Base-by-base conservation (phyloP, 1,140 invertebrate species). In the Alviniconcha marisindica region DNA sequence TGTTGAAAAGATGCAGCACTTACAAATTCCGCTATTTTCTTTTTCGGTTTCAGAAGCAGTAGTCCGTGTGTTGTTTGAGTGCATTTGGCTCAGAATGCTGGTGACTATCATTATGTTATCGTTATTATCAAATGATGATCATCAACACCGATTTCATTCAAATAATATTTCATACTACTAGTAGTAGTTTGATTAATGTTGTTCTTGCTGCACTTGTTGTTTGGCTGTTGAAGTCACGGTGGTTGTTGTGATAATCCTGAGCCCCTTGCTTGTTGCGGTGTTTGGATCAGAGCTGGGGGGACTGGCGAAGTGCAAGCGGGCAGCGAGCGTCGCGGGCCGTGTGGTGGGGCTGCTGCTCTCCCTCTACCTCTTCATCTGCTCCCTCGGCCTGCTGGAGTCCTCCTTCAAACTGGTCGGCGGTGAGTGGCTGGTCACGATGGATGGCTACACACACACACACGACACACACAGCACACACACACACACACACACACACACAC, bases 291-390 rank as follows among this genome's bases (percentile, higher is more conserved):
- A 63, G 15, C 56, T 69, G 54, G n/a, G n/a, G n/a, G 5, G 2
- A 2, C 0, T 42, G 38, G 36, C 24, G 33, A 80, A 80, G 38
- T 66, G 56, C 21, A 80, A 80, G 14, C 56, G 78, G 3, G 18
- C 36, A 14, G 56, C 33, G 44, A 69, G 28, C 40, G 44, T 66
- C 10, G 60, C 56, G 14, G 78, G 56, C 0, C 56, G 56, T 2
- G 14, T 80, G 38, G 36, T 66, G 28, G 78, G 56, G 5, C 77
- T 90, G 2, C 18, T 94, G 0, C 71, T 56, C 1, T 87, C 94
- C 3, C 91, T 95, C 0, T 95, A 95, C 89, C 86, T 95, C 51
- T 95, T 95, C 90, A 94, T 95, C 78, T 95, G 94, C 87, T 94
- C 95, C 15, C 89, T 95, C 77, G 94, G 94, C 74, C 91, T 95